phyloP scores from a whole-genome alignment of 2,888 invertebrate genomes.

The Chaitophorus viminalis region DNA sequence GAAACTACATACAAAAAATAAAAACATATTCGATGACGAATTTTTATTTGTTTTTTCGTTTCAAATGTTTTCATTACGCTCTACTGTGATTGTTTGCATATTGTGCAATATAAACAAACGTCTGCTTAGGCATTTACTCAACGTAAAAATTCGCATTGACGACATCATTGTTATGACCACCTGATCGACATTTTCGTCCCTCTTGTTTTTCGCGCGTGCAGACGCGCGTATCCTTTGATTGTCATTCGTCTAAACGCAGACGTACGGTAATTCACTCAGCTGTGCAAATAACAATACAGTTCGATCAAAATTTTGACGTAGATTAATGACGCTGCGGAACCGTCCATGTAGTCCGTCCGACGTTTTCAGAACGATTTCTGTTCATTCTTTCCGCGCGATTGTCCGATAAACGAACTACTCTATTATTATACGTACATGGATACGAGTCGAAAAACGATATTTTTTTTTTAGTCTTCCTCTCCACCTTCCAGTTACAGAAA shows the following conservation, averaged over 20 bases:
- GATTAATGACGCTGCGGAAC: constrained; percentile 38
- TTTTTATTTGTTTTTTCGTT: neutral
- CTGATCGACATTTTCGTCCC: constrained; percentile 9
- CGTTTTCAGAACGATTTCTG: constrained; percentile 24
- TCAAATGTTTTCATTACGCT: too few species aligned
- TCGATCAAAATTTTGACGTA: constrained; percentile 55
- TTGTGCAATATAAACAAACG: neutral
- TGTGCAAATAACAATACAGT: constrained; percentile 58
- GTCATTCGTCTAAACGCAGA: constrained; percentile 13
- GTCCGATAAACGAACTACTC: neutral
- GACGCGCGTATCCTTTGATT: constrained; percentile 11
- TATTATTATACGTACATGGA: too few species aligned
- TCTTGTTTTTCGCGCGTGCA: neutral
- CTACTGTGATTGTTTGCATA: too few species aligned
- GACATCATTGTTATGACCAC: neutral
- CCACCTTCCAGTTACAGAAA: too few species aligned
- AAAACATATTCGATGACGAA: neutral
- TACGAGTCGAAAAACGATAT: neutral
- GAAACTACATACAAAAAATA: neutral
- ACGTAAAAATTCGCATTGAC: too few species aligned
- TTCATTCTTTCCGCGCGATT: neutral
- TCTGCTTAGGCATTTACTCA: too few species aligned
- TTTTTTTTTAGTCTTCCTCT: neutral
- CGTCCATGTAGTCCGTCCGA: neutral
- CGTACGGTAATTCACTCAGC: constrained; percentile 46